Evolutionary conservation across 2,888 invertebrate genomes (phyloP).

Genomic region (Nephrotoma appendiculata): DNA sequence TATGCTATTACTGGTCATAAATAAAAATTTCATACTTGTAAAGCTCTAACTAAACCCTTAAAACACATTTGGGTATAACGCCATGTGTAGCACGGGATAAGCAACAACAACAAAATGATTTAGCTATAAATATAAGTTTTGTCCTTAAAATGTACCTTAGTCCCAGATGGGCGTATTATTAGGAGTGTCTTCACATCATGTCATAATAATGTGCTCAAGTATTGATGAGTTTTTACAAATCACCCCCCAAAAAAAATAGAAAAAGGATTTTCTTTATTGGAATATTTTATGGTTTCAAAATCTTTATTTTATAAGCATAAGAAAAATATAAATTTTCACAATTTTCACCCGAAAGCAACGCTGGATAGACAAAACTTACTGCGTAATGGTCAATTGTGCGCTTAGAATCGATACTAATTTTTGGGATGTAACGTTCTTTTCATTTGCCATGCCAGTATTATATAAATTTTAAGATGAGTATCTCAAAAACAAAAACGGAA

Average conservation of each 20-base stretch:
- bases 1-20: not conserved
- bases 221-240: not conserved
- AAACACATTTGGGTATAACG: not conserved
- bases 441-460: not conserved
- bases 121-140: not conserved
- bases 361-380: not conserved
- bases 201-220: not conserved
- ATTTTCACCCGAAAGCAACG: not conserved
- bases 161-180: not conserved
- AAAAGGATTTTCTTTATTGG: not conserved
- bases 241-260: not conserved
- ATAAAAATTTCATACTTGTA: not conserved
- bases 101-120: not conserved
- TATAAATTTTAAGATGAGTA: not conserved
- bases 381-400: not conserved
- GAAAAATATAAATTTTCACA: not conserved
- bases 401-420: not conserved
- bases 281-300: not conserved
- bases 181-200: not conserved
- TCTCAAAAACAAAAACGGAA: not conserved
- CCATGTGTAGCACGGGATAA: not conserved
- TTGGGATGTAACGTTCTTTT: not conserved
- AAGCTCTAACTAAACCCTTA: not conserved
- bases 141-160: not conserved
- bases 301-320: not conserved